Base-by-base conservation (phyloP, 2,797 vertebrate species). In the Channallabes apus region DNA sequence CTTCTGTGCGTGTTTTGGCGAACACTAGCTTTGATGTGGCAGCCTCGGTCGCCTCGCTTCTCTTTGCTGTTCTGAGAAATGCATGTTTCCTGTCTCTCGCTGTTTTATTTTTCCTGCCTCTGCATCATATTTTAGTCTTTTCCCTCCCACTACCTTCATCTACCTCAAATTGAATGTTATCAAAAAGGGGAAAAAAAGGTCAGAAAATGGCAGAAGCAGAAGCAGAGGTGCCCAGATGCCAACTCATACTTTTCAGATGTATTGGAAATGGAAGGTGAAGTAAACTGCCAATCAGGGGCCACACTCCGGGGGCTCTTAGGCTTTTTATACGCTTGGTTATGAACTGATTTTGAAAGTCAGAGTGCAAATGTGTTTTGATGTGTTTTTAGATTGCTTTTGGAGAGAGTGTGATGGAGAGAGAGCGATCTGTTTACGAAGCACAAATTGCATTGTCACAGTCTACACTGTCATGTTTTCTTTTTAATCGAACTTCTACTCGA, bases 181-280 rank as follows among this genome's bases (percentile, higher is more conserved):
- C 89, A 82, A 87, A 84, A 73, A n/a, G n/a, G 86, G 84, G 85
- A 87, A 82, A 86, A 92, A 93, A 91, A 77, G 86, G 80, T 88
- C 88, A 83, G 83, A 86, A 87, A 85, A 92, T 91, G 91, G 83
- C 89, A 82, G 86, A 27, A 32, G 38, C 27, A 88, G 84, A 86
- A 89, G 89, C 90, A 91, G 91, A 94, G 90, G 90, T 92, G 79
- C 78, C 87, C 90, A 88, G 83, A 86, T 90, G 84, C 72, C 89
- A 88, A 89, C 92, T 92, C 91, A 83, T 90, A 90, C 88, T 88
- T 78, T 80, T 6, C 69, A 88, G 85, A 77, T 67, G 51, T 69
- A 86, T 90, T 87, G 84, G 86, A 87, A 91, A 90, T 68, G 56
- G 72, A 82, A 65, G 82, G 83, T 64, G 86, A 86, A 84, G 89